These are phyloP conservation scores for Typhlomys cinereus DNA, from an alignment of 2,113 vertebrate species.

Conservation along the genomic window DNA sequence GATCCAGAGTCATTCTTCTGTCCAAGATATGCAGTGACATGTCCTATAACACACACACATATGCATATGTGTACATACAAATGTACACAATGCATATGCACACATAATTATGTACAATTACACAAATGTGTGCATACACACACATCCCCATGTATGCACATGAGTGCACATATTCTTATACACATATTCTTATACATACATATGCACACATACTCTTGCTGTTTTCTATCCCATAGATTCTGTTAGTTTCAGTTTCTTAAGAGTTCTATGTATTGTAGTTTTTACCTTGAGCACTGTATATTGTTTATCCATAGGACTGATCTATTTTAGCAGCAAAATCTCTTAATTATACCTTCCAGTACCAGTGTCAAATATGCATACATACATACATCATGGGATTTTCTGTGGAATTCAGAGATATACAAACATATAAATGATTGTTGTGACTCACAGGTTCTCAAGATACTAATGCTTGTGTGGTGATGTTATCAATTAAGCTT, in stretches of 20 bases:
- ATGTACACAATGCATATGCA: background rate
- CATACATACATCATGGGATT: background rate
- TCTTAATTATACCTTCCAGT: background rate
- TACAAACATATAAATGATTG: background rate
- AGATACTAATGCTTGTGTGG: background rate
- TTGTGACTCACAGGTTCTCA: background rate
- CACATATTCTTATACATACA: too few relatives aligned
- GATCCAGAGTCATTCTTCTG: background rate
- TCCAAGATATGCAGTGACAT: background rate
- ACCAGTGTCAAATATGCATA: background rate
- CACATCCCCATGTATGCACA: background rate
- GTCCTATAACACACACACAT: background rate
- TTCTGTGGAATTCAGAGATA: background rate
- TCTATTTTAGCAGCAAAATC: background rate
- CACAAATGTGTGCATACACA: too few relatives aligned
- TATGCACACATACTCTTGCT: background rate
- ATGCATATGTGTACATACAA: background rate
- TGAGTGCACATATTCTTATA: too few relatives aligned
- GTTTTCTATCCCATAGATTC: background rate
- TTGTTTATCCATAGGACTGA: background rate
- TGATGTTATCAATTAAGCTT: background rate
- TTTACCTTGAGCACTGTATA: background rate
- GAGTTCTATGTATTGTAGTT: background rate
- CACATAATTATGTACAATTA: too few relatives aligned
- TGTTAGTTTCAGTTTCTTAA: background rate